These are phyloP conservation scores for Busseola fusca DNA, from an alignment of 2,888 invertebrate genomes.

Conservation along the genomic window DNA sequence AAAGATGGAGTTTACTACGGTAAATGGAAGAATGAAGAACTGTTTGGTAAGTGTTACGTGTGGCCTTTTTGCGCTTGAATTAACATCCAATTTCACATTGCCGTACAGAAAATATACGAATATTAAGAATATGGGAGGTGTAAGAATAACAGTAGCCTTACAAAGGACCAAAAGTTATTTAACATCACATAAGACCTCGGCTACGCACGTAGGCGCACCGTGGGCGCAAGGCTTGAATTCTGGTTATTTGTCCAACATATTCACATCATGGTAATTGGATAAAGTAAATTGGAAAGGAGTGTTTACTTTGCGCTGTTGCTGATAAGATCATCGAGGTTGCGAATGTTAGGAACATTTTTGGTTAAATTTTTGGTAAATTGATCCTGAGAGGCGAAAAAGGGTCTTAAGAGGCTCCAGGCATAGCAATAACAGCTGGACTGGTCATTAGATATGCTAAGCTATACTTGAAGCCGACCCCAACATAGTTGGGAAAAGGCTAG, in stretches of 20 bases:
- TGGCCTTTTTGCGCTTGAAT: background rate
- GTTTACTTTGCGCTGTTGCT: conserved; percentile 38
- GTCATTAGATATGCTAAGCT: too few species aligned
- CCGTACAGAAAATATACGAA: background rate
- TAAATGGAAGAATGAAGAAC: background rate
- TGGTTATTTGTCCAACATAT: conserved; percentile 52
- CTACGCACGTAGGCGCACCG: conserved; percentile 56
- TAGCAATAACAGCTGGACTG: too few species aligned
- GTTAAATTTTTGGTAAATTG: conserved; percentile 2
- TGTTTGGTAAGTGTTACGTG: background rate
- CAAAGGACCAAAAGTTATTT: conserved; percentile 41
- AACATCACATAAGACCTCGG: conserved; percentile 53
- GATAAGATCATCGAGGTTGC: conserved; percentile 39
- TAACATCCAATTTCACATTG: background rate
- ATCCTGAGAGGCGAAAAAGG: background rate
- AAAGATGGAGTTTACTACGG: background rate
- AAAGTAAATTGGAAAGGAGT: conserved; percentile 60
- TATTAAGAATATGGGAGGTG: background rate
- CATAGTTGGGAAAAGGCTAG: too few species aligned
- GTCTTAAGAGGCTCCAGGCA: too few species aligned
- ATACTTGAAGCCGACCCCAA: too few species aligned
- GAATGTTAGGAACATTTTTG: conserved; percentile 18
- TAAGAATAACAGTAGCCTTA: conserved; percentile 28
- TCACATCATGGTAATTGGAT: conserved; percentile 58
- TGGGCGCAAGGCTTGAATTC: conserved; percentile 63